These are phyloP conservation scores for Colinus virginianus DNA, from an alignment of 2,113 vertebrate species.

Conservation along the genomic window DNA sequence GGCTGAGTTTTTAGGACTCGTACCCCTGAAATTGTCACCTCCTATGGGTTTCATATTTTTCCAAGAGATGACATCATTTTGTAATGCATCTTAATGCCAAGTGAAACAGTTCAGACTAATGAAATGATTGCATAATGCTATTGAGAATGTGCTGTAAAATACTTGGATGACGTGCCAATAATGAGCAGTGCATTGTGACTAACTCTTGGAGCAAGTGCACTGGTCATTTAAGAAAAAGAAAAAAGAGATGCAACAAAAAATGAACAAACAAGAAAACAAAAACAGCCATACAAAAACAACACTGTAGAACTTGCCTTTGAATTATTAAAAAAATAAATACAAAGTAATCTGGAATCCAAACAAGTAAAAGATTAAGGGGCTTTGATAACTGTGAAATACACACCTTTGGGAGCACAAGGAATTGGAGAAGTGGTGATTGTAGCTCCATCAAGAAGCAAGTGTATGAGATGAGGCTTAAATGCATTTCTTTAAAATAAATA, in stretches of 20 bases:
- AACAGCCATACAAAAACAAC: not conserved
- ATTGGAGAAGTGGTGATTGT: not conserved
- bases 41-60: not conserved
- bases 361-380: not conserved
- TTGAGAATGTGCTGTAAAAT: slow-evolving; percentile 33
- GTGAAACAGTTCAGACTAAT: slow-evolving; percentile 42
- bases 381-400: not conserved
- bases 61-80: slow-evolving; percentile 27
- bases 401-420: not conserved
- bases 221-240: not conserved
- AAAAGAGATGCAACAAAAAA: not conserved
- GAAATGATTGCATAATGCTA: slow-evolving; percentile 38
- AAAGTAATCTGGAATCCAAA: not conserved
- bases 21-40: not conserved
- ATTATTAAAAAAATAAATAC: not conserved
- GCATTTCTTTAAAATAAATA: not conserved
- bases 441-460: not conserved
- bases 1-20: not conserved
- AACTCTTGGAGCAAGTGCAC: not conserved
- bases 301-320: not conserved
- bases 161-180: not conserved
- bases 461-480: not conserved
- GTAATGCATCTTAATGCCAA: slow-evolving; percentile 34
- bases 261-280: not conserved
- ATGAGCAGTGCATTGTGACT: slow-evolving; percentile 32